Base-by-base conservation (phyloP, 2,797 vertebrate species). In the Delichon dasypus region DNA sequence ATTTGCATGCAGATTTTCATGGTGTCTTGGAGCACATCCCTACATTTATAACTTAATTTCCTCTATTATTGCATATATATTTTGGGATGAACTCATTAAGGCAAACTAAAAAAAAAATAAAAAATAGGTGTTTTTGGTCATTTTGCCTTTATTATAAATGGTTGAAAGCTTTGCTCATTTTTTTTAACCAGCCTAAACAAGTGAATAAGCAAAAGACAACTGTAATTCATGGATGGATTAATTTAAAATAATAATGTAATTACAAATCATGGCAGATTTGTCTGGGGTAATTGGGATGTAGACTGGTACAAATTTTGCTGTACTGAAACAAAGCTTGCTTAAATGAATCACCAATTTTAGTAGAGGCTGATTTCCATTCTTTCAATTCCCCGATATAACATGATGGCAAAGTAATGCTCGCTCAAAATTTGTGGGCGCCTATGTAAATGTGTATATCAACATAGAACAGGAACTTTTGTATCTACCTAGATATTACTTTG, bases 11-110 rank as follows among this genome's bases (percentile, higher is more conserved):
- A 99, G 98, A 99, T 99, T 99, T 98, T 98, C 97, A 95, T 97
- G 98, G 98, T 98, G 98, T 98, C 98, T 99, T 92, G 97, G 97
- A 99, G 99, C 99, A 99, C 98, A 99, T 99, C 98, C 98, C 98
- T 98, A 98, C 98, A 97, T 98, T 98, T 98, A 98, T 99, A 99
- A 99, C 99, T 99, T 98, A 99, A 99, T 99, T 99, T 99, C 96
- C 97, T 98, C 98, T 99, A 99, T 99, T 99, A 98, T 99, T 99
- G 98, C 98, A 98, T 98, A 98, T 98, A 99, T 99, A 99, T 99
- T 98, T 98, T 98, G 97, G 97, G 96, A 97, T 97, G 97, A 97
- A 96, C 97, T 98, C 97, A 98, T 98, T 98, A 98, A 98, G 98
- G 98, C 97, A 98, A 98, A 98, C 83, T 96, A 97, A 97, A 97